Evolutionary conservation across 2,797 vertebrate species (phyloP).

Genomic region (Characodon lateralis): DNA sequence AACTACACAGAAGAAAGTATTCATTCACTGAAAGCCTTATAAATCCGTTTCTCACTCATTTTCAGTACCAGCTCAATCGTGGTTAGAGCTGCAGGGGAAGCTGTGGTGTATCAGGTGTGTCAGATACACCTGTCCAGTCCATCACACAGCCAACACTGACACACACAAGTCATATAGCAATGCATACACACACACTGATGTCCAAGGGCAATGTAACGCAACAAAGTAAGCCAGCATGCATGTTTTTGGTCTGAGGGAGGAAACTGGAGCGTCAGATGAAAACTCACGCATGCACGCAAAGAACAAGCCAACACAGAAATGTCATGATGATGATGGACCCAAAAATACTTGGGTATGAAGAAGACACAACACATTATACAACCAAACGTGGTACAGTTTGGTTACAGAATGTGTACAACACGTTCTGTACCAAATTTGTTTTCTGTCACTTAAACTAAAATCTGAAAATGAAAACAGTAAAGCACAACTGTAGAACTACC

Average conservation of each 20-base stretch:
- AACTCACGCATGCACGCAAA: not conserved
- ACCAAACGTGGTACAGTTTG: too few relatives aligned
- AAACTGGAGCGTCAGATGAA: not conserved
- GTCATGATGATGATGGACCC: not conserved
- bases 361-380: too few relatives aligned
- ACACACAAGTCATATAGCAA: not conserved
- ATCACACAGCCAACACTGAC: not conserved
- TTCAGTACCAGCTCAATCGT: not conserved
- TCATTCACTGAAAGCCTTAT: not conserved
- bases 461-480: too few relatives aligned
- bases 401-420: too few relatives aligned
- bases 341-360: not conserved
- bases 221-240: not conserved
- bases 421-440: too few relatives aligned
- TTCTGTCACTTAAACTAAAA: not conserved
- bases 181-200: not conserved
- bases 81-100: not conserved
- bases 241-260: not conserved
- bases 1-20: not conserved
- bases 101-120: not conserved
- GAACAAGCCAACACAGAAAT: not conserved
- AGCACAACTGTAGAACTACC: not conserved
- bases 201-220: not conserved
- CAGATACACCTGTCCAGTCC: constrained; percentile 5
- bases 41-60: not conserved